Conservation (phyloP, 1,140 invertebrate species). For the Teleopsis dalmanni region DNA sequence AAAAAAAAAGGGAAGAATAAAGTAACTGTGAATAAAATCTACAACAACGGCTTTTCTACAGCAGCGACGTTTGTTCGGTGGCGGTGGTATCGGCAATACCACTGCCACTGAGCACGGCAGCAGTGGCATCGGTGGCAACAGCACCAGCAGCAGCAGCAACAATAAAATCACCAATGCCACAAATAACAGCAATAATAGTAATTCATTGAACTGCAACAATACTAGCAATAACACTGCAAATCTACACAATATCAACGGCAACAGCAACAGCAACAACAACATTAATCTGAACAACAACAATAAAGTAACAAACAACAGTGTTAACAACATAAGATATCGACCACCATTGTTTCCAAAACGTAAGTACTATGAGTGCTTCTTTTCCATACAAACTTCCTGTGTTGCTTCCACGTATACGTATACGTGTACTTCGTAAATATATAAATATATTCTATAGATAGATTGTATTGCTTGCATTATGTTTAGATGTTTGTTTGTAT, state of each 20-base stretch:
- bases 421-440: no score
- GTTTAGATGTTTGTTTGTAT: no score
- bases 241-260: slow-evolving; percentile 5
- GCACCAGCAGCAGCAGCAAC: slow-evolving; percentile 9
- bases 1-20: no score
- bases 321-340: slow-evolving; percentile 2
- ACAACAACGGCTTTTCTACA: slow-evolving; percentile 14
- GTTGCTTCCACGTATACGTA: no score
- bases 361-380: no score
- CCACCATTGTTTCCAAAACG: slow-evolving; percentile 14
- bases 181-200: slow-evolving; percentile 3
- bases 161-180: background rate
- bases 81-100: slow-evolving; percentile 6
- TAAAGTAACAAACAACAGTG: background rate
- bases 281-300: background rate
- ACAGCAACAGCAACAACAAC: slow-evolving; percentile 8
- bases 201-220: background rate
- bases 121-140: background rate
- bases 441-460: no score
- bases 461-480: no score
- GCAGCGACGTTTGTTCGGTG: slow-evolving; percentile 10
- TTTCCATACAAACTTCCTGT: no score
- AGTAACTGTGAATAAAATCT: no score
- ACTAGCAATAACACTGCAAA: background rate
- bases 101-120: background rate